Base-by-base conservation (phyloP, 1,140 invertebrate genomes). In the Lethrus apterus region DNA sequence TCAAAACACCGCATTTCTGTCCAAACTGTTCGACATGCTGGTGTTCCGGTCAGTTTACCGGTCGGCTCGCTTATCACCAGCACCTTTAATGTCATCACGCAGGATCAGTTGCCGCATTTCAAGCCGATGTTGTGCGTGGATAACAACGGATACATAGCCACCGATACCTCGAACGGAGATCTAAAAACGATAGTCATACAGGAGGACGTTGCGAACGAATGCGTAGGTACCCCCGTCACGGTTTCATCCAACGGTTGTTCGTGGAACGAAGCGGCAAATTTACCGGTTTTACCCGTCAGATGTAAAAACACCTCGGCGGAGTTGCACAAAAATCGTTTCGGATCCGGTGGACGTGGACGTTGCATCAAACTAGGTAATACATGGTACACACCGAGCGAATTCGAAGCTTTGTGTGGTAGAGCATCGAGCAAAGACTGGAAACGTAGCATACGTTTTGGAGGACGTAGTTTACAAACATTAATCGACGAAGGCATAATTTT, bases 371-470 rank as follows among this genome's bases (percentile, higher is more conserved):
- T 83, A 45, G 83, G 78, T n/a, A 75, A 79, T 46, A 70, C 79
- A 11, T 95, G 92, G 92, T 90, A 84, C 52, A 94, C 91, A 9
- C 91, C 92, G 1, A 93, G 89, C 66, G 91, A 94, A 69, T 94
- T 94, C 70, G 91, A 95, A 71, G 81, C 86, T 1, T 62, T 87
- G 2, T 92, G 90, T 69, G 91, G 91, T 0, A 71, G 90, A 57
- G 90, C 86, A 0, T 93, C 89, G 1, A 94, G 90, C 58, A 95
- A 94, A 71, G 91, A 96, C 65, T 95, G 91, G 92, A 95, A 94
- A 64, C 72, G 90, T 44, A 94, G 90, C 60, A 93, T 96, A 54
- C 77, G 88, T 54, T 91, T 89, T 69, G 90, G 89, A 20, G 91
- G 91, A 1, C 74, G 90, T 54, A 93, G 89, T 57, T 71, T 95